phyloP scores from a whole-genome alignment of 1,140 invertebrate genomes.

The Leucophenga varia region DNA sequence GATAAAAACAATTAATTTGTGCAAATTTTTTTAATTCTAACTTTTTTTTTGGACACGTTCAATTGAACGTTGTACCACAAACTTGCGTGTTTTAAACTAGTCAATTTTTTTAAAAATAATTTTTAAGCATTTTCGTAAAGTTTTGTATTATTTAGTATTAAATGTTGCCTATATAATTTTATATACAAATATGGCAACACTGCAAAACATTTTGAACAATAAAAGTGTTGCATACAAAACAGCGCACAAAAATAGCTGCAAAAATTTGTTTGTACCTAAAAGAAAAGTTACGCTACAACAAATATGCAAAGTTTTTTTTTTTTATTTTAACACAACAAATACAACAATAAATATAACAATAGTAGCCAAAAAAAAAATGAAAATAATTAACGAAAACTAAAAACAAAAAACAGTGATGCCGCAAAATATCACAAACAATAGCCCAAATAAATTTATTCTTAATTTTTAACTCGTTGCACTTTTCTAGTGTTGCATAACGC shows the following conservation, averaged over 20 bases:
- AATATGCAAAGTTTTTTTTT: constrained; percentile 40
- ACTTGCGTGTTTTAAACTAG: not conserved
- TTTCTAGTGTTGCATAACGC: no score
- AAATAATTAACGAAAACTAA: constrained; percentile 36
- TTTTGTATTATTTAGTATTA: not conserved
- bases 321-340: constrained; percentile 39
- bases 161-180: not conserved
- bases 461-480: no score
- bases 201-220: constrained; percentile 11
- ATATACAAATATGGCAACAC: constrained; percentile 1
- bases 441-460: no score
- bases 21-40: not conserved
- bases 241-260: not conserved
- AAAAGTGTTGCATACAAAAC: not conserved
- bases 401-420: constrained; percentile 14
- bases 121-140: not conserved
- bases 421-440: constrained; percentile 39
- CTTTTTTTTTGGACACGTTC: no score
- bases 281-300: constrained; percentile 5
- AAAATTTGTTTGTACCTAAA: no score
- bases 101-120: not conserved
- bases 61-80: no score
- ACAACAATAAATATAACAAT: constrained; percentile 25
- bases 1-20: constrained; percentile 5
- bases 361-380: constrained; percentile 32